Conservation (phyloP, 2,888 invertebrate species). For the Agrochola circellaris region DNA sequence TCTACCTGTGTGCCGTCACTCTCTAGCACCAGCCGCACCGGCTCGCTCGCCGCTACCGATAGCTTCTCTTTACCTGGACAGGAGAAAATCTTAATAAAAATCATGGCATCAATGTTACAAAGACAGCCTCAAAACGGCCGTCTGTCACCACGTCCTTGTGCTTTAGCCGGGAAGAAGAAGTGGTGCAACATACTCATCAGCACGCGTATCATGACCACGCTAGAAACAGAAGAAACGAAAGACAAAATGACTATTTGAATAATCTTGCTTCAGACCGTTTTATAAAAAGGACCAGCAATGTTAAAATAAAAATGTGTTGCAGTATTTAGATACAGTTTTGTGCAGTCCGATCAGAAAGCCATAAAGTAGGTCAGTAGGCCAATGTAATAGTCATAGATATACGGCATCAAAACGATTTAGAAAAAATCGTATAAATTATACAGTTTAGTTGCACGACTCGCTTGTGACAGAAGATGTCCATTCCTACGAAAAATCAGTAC, state of each 20-base stretch:
- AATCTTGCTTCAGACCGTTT: background rate
- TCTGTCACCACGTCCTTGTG: background rate
- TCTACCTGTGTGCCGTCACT: conserved; percentile 99
- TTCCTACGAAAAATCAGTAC: background rate
- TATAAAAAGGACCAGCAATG: background rate
- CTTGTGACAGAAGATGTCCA: background rate
- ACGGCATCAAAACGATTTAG: background rate
- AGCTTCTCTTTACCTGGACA: conserved; percentile 95
- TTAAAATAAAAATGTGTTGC: background rate
- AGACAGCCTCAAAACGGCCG: background rate
- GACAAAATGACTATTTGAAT: background rate
- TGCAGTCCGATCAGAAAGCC: conserved; percentile 4
- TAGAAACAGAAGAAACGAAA: background rate
- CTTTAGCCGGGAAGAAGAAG: background rate
- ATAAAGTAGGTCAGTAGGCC: conserved; percentile 36
- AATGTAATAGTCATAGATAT: background rate
- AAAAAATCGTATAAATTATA: background rate
- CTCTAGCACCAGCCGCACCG: conserved; percentile 97
- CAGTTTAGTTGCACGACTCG: background rate
- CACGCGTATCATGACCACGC: background rate
- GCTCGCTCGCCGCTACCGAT: conserved; percentile 96
- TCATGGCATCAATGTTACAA: background rate
- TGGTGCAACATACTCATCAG: background rate
- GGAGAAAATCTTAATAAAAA: background rate
- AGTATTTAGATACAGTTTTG: conserved; percentile 6